Percentiles rank a stretch among this genome's conserved stretches.
Evolutionary conservation across 2,797 vertebrate species (phyloP).

Genomic region (Poeciliopsis presidionis): DNA sequence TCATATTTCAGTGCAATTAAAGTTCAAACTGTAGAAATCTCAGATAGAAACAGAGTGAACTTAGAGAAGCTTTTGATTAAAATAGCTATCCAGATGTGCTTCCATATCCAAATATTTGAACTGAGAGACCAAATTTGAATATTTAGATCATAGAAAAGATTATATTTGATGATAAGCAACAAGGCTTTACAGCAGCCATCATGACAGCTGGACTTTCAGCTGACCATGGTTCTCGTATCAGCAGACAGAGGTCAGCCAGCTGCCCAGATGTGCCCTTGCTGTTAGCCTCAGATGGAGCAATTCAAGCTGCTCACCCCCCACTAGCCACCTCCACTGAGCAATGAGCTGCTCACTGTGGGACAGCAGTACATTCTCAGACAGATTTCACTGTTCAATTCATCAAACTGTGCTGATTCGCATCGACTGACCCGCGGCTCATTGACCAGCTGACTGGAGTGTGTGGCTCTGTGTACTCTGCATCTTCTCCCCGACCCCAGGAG

Average conservation of each 20-base stretch:
- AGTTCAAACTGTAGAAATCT: not conserved
- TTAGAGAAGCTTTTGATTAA: not conserved
- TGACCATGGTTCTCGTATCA: conserved; percentile 51
- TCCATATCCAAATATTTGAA: not conserved
- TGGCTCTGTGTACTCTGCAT: conserved; percentile 24
- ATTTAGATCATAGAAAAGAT: conserved; percentile 5
- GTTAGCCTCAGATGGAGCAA: conserved; percentile 59
- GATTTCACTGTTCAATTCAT: conserved; percentile 62
- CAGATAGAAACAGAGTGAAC: not conserved
- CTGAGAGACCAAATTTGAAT: not conserved
- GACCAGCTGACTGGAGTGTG: conserved; percentile 58
- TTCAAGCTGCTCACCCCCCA: conserved; percentile 34
- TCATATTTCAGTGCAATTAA: not conserved
- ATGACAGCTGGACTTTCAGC: conserved; percentile 68
- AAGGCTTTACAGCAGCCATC: conserved; percentile 16
- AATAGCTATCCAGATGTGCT: not conserved
- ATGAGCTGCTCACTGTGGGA: conserved; percentile 51
- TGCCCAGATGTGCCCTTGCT: conserved; percentile 58
- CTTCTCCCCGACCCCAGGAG: conserved; percentile 22
- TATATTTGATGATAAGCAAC: conserved; percentile 12
- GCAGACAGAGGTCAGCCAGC: conserved; percentile 55
- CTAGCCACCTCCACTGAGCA: conserved; percentile 48
- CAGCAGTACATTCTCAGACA: conserved; percentile 34
- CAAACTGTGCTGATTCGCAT: conserved; percentile 46
- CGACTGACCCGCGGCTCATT: conserved; percentile 44